These are phyloP conservation scores for Himantopus leucocephalus DNA, from an alignment of 2,113 vertebrate species.

Conservation along the genomic window DNA sequence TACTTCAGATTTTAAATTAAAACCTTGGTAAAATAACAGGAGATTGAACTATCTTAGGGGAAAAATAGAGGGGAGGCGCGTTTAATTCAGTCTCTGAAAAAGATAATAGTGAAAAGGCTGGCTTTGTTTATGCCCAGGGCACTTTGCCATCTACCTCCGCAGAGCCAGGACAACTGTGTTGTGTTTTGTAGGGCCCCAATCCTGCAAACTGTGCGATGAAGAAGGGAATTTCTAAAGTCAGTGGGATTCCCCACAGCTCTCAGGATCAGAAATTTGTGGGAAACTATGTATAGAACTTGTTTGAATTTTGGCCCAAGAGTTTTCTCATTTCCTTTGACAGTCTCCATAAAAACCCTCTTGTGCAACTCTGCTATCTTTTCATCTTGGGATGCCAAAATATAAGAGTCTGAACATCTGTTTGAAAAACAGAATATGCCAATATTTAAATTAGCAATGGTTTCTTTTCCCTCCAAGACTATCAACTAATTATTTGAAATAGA, in stretches of 20 bases:
- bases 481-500: conserved; percentile 70
- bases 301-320: conserved; percentile 56
- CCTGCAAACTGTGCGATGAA: neutral
- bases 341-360: conserved; percentile 54
- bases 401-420: conserved; percentile 58
- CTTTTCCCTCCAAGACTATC: conserved; percentile 56
- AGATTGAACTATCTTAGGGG: neutral
- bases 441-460: conserved; percentile 63
- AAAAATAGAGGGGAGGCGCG: neutral
- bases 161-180: neutral
- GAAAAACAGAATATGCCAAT: conserved; percentile 39
- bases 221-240: conserved; percentile 49
- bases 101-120: conserved; percentile 25
- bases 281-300: conserved; percentile 62
- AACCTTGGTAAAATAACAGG: neutral
- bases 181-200: neutral
- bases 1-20: conserved; percentile 30
- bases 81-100: neutral
- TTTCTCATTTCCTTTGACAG: conserved; percentile 65
- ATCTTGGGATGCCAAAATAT: conserved; percentile 59
- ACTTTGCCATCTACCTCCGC: conserved; percentile 29
- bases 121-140: neutral
- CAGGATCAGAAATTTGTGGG: conserved; percentile 51
- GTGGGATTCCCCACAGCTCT: conserved; percentile 61
- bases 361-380: conserved; percentile 59